phyloP scores from a whole-genome alignment of 2,797 vertebrate species.

The Syngnathus acus region DNA sequence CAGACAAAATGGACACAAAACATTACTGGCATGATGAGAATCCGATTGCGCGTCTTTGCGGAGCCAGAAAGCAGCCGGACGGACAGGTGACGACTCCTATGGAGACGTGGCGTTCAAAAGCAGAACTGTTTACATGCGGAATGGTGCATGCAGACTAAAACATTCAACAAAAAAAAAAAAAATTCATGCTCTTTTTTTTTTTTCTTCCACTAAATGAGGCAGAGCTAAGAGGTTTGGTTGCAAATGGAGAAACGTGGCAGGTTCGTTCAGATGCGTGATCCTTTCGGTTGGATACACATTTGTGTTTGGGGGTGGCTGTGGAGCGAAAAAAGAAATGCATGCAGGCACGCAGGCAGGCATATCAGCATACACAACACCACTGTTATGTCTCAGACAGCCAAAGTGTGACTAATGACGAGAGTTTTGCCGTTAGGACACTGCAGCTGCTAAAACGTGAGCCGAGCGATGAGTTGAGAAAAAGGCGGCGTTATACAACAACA shows the following conservation, averaged over 20 bases:
- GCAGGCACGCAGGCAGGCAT: constrained; percentile 35
- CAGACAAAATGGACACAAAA: constrained; percentile 45
- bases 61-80: constrained; percentile 21
- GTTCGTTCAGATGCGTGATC: constrained; percentile 11
- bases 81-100: constrained; percentile 21
- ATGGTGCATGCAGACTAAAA: constrained; percentile 37
- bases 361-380: constrained; percentile 28
- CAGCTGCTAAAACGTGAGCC: constrained; percentile 25
- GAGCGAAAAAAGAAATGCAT: constrained; percentile 42
- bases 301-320: not conserved
- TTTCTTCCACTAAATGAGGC: not conserved
- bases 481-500: not conserved
- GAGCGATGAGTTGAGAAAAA: constrained; percentile 22
- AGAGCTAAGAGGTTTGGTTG: not conserved
- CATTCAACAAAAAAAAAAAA: not conserved
- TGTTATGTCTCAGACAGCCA: constrained; percentile 26
- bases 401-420: constrained; percentile 15
- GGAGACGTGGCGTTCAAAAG: constrained; percentile 20
- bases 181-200: not conserved
- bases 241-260: not conserved
- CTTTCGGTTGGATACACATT: constrained; percentile 2
- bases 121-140: constrained; percentile 13
- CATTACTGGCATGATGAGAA: constrained; percentile 13
- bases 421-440: constrained; percentile 30
- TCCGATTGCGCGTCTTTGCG: constrained; percentile 8